A percentile compares a stretch with the other conserved stretches of the same genome.
Evolutionary conservation across 35 echinoderm and acorn worm genomes (phyloP).

Genomic region (Amphiura filiformis): DNA sequence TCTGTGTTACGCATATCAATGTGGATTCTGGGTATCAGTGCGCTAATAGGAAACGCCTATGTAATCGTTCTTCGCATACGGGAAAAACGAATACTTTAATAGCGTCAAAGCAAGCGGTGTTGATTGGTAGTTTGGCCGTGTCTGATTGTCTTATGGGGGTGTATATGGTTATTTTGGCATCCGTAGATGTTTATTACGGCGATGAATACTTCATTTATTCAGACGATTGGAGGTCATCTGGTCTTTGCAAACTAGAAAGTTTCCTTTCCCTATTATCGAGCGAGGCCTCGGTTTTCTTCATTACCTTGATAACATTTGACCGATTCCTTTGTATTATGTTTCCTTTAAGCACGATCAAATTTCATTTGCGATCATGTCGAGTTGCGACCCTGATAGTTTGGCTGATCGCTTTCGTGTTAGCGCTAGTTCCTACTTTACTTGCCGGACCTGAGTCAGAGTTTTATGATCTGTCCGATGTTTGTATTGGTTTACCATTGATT

Average conservation of each 20-base stretch:
- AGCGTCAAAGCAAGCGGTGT: neutral
- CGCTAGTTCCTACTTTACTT: constrained; percentile 32
- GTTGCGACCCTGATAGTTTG: constrained; percentile 26
- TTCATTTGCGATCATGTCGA: constrained; percentile 15
- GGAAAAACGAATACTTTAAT: neutral
- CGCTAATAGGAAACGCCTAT: constrained; percentile 61
- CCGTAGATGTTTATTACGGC: constrained; percentile 55
- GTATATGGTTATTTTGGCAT: constrained; percentile 63
- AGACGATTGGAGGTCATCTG: constrained; percentile 32
- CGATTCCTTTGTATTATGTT: constrained; percentile 71
- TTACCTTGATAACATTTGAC: constrained; percentile 62
- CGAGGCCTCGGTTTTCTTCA: constrained; percentile 58
- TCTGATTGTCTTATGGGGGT: constrained; percentile 78
- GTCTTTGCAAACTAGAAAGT: constrained; percentile 55
- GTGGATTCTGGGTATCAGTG: constrained; percentile 64
- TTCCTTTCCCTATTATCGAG: constrained; percentile 68
- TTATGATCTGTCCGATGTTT: constrained; percentile 72
- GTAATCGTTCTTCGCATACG: constrained; percentile 40
- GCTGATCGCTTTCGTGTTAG: constrained; percentile 27
- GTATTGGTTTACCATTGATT: constrained; percentile 53
- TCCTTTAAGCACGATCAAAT: constrained; percentile 45
- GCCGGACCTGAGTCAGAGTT: constrained; percentile 2
- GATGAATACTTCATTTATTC: constrained; percentile 47
- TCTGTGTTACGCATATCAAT: constrained; percentile 19
- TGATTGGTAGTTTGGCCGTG: constrained; percentile 63